Base-by-base conservation (phyloP, 2,888 invertebrate species). In the Phasia obesa region DNA sequence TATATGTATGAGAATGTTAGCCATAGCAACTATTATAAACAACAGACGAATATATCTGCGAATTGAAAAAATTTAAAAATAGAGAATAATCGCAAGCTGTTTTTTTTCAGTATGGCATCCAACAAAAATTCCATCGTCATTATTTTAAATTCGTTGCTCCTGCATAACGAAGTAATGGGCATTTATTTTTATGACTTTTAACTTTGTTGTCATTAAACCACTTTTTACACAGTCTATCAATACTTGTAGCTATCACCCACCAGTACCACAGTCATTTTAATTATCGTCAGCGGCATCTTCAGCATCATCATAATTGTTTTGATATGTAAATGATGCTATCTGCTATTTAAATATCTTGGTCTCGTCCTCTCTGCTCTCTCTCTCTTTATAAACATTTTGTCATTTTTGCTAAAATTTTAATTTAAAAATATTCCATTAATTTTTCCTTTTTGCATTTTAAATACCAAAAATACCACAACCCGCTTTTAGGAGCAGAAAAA, bases 391-490 rank as follows among this genome's bases (percentile, higher is more conserved):
- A 27, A 27, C 27, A 2, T 42, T 11, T 4, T 13, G 15, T 4
- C 15, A 21, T 64, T 73, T 44, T 3, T 73, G 31, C 60, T 64
- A 47, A 64, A 49, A 64, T 71, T 78, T 51, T 69, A 51, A 69
- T 73, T 82, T 74, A 38, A 60, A 65, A 59, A 82, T 25, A 53
- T 57, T 70, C 23, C 38, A 42, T 51, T 38, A 13, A 21, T 64
- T 31, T 38, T 4, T 59, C 15, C 47, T 17, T 35, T 62, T 47
- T 27, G 31, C 44, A 79, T 79, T 83, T 71, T 79, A 55, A 65
- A 53, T 70, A 60, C 21, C 27, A 55, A 71, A 75, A 75, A 75
- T 71, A 55, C 75, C 79, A 71, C 83, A 83, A 71, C 51, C 78
- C 51, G 65, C 31, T 83, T 83, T 79, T 47, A 53, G 47, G 15